phyloP scores from a whole-genome alignment of 2,113 vertebrate genomes.

The Gobio gobio region DNA sequence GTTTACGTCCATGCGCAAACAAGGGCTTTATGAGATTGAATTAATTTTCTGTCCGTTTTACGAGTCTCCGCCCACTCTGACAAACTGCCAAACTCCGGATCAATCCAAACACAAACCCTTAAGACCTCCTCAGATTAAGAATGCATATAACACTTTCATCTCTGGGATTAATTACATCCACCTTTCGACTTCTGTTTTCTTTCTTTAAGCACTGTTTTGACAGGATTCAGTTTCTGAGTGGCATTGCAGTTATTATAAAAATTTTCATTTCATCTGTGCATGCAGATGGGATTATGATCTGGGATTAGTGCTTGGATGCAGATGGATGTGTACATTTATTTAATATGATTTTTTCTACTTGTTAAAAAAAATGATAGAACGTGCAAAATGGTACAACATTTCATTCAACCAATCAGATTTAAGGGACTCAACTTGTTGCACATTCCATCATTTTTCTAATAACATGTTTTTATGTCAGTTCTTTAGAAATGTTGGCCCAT shows the following conservation, averaged over 20 bases:
- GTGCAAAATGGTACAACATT: no score
- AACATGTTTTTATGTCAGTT: no score
- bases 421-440: no score
- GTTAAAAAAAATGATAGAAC: background rate
- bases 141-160: slow-evolving; percentile 64
- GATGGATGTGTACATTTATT: background rate
- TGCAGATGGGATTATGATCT: slow-evolving; percentile 11
- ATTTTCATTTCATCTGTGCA: background rate
- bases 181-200: background rate
- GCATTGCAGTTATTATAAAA: background rate
- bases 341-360: background rate
- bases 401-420: no score
- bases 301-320: background rate
- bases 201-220: background rate
- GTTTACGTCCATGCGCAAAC: slow-evolving; percentile 41
- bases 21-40: slow-evolving; percentile 50
- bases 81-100: slow-evolving; percentile 35
- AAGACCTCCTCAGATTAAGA: background rate
- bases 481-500: no score
- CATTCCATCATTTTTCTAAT: no score
- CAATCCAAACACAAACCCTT: background rate
- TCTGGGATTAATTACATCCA: slow-evolving; percentile 62
- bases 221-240: background rate
- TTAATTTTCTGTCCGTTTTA: slow-evolving; percentile 34
- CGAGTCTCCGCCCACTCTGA: slow-evolving; percentile 23